Conservation (phyloP, 1,140 invertebrate genomes). For the Papilio polytes region DNA sequence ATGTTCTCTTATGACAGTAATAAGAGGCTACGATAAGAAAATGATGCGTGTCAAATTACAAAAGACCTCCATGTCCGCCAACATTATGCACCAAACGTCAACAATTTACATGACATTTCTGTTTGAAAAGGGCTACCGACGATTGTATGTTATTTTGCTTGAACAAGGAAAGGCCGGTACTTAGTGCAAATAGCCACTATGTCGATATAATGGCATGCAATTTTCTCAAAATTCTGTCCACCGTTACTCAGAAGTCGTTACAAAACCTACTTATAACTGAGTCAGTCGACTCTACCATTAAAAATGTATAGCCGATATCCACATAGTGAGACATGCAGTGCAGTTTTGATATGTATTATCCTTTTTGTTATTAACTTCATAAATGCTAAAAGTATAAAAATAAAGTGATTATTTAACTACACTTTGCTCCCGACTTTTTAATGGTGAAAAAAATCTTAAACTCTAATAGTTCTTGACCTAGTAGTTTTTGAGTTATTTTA, state of each 20-base stretch:
- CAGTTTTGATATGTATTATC: no score
- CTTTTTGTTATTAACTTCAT: no score
- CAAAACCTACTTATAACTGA: slow-evolving; percentile 13
- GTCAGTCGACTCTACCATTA: background rate
- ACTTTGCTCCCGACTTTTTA: no score
- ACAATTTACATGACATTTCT: slow-evolving; percentile 68
- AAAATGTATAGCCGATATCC: slow-evolving; percentile 16
- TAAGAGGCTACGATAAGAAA: background rate
- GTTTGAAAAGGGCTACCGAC: slow-evolving; percentile 61
- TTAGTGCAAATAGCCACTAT: slow-evolving; percentile 35
- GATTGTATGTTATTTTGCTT: slow-evolving; percentile 62
- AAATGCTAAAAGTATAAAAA: no score
- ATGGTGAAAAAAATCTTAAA: no score
- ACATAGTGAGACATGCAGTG: background rate
- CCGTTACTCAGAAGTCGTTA: slow-evolving; percentile 40
- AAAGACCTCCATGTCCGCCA: slow-evolving; percentile 48
- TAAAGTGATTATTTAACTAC: no score
- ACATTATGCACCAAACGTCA: slow-evolving; percentile 57
- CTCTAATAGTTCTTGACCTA: no score
- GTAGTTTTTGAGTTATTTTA: no score
- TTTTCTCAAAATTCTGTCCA: slow-evolving; percentile 47
- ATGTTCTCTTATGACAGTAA: slow-evolving; percentile 3
- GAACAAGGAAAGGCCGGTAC: slow-evolving; percentile 42
- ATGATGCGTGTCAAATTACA: slow-evolving; percentile 23
- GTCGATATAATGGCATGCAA: slow-evolving; percentile 45